Base-by-base conservation (phyloP, 2,797 vertebrate genomes). In the Etheostoma perlongum region DNA sequence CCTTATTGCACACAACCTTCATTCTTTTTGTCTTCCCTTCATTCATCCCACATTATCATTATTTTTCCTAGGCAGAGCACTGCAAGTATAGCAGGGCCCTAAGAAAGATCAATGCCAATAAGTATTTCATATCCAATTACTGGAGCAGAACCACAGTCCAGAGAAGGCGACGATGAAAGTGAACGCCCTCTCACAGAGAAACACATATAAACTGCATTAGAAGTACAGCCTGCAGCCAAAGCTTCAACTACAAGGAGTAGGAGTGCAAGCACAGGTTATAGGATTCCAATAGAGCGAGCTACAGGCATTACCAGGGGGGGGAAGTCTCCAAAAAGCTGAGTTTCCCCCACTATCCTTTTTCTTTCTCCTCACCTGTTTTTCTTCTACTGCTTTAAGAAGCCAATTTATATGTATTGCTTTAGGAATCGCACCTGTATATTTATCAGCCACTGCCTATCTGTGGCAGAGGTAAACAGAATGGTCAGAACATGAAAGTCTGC, bases 51-150 rank as follows among this genome's bases (percentile, higher is more conserved):
- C 47, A 2, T 27, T 61, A 33, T 25, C 33, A 36, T 57, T 46
- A 64, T 66, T 69, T 67, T 80, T 44, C 51, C 40, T 69, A 84
- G 81, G 53, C 88, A 77, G 72, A 76, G 64, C 85, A 80, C 57
- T 10, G 36, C 51, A 76, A 74, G 48, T 27, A 48, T 23, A 72
- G 53, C 68, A 10, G 30, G 15, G 60, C 67, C 68, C 53, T 14
- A 16, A 83, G 83, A 79, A 80, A 74, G 83, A 92, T 92, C 89
- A 84, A 89, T 91, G 84, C 36, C 81, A 87, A 83, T 88, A 88
- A 88, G 88, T 90, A 87, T 90, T 88, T 88, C 78, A 89, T 88
- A 79, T 90, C 81, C 82, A 90, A 83, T 91, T 90, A 83, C 76
- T 63, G 71, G 47, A 48, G 72, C 65, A 72, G 74, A 76, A 60